These are phyloP conservation scores for Crocidura indochinensis DNA, from an alignment of 2,797 vertebrate genomes.

Conservation along the genomic window DNA sequence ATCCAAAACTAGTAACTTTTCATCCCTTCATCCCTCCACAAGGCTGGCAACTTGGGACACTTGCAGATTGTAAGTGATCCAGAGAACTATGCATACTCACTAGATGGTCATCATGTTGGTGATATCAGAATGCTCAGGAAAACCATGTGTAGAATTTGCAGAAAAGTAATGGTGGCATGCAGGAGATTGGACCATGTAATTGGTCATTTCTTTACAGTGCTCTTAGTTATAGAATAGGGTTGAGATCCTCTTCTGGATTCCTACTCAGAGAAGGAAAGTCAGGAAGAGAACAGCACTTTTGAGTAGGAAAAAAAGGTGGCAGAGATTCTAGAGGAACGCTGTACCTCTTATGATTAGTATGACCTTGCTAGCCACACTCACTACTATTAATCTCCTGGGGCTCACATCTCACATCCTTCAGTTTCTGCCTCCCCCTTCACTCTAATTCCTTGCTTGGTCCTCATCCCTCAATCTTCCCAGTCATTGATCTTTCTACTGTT, in stretches of 20 bases:
- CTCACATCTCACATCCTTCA: not conserved
- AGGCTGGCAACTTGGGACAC: conserved; percentile 17
- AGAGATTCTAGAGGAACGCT: conserved; percentile 17
- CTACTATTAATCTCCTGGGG: not conserved
- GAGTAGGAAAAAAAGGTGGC: not conserved
- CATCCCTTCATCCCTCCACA: not conserved
- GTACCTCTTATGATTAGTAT: conserved; percentile 21
- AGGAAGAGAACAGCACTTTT: not conserved
- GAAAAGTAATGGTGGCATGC: not conserved
- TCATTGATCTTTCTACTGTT: not conserved
- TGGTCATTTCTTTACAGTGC: not conserved
- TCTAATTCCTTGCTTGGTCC: not conserved
- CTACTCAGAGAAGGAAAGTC: not conserved
- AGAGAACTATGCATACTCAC: not conserved
- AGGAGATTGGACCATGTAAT: too few species aligned
- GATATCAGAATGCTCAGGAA: not conserved
- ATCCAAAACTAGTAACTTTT: conserved; percentile 28
- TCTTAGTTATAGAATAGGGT: not conserved
- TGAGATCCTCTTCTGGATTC: not conserved
- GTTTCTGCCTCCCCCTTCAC: not conserved
- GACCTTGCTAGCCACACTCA: not conserved
- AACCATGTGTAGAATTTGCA: not conserved
- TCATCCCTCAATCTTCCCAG: not conserved
- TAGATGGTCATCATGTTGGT: conserved; percentile 8
- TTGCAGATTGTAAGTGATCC: not conserved